Evolutionary conservation across 2,797 vertebrate species (phyloP).

Genomic region (Lycodopsis pacificus): DNA sequence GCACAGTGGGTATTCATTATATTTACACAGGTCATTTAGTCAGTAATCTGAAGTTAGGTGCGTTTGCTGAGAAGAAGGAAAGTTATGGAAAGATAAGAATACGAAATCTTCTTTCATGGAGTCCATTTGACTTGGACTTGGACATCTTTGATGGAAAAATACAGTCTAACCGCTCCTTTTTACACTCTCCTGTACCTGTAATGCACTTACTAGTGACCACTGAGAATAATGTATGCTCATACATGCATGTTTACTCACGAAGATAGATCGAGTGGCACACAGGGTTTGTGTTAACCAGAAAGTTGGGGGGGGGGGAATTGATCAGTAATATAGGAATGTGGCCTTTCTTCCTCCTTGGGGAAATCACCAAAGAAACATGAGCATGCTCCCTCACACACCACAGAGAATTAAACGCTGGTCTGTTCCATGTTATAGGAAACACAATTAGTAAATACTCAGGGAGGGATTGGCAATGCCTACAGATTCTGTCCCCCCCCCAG

Average conservation of each 20-base stretch:
- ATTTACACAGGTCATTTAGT: background rate
- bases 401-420: background rate
- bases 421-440: background rate
- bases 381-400: slow-evolving; percentile 13
- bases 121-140: background rate
- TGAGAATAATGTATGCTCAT: slow-evolving; percentile 12
- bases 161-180: background rate
- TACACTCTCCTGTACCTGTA: background rate
- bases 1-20: background rate
- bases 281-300: slow-evolving; percentile 5
- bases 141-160: background rate
- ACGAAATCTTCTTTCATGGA: too few species aligned
- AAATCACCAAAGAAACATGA: background rate
- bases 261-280: background rate
- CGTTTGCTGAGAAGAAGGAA: too few species aligned
- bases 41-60: too few species aligned
- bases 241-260: slow-evolving; percentile 25
- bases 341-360: background rate
- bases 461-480: background rate
- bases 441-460: background rate
- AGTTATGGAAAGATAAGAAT: too few species aligned
- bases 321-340: slow-evolving; percentile 11
- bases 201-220: background rate
- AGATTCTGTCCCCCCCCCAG: background rate
- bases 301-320: background rate